Evolutionary conservation across 1,140 invertebrate species (phyloP).

Genomic region (Plodia interpunctella): DNA sequence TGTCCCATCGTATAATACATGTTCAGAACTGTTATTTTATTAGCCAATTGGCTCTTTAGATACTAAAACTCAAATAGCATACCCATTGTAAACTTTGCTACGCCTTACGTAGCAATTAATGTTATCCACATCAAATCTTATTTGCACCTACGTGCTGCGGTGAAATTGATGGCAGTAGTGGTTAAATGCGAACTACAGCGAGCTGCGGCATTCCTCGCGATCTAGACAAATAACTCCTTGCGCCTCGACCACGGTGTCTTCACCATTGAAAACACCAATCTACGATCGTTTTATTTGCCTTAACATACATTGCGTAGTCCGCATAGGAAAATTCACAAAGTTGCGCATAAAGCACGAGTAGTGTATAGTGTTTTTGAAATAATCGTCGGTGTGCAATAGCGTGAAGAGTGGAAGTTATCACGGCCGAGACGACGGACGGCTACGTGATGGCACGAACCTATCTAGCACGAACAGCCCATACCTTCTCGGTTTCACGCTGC

Average conservation of each 20-base stretch:
- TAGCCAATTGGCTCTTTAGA: no score
- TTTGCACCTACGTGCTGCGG: conserved; percentile 3
- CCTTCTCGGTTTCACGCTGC: background rate
- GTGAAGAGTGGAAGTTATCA: conserved; percentile 19
- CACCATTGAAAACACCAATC: background rate
- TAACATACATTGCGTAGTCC: background rate
- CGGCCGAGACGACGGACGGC: conserved; percentile 22
- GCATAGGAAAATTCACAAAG: background rate
- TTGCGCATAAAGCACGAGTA: background rate
- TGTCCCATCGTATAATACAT: no score
- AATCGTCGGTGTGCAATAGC: conserved; percentile 9
- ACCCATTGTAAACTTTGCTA: no score
- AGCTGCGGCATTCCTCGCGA: conserved; percentile 28
- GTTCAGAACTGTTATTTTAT: no score
- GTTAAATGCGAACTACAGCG: conserved; percentile 1
- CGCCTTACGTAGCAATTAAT: background rate
- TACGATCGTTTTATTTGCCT: background rate
- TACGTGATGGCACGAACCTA: conserved; percentile 84
- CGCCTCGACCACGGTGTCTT: conserved; percentile 17
- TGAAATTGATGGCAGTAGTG: background rate
- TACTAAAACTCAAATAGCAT: no score
- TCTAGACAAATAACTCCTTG: conserved; percentile 35
- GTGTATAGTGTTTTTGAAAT: background rate
- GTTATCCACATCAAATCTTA: background rate
- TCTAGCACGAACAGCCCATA: conserved; percentile 83